These are phyloP conservation scores for Nerophis lumbriciformis DNA, from an alignment of 2,113 vertebrate genomes.

Conservation along the genomic window DNA sequence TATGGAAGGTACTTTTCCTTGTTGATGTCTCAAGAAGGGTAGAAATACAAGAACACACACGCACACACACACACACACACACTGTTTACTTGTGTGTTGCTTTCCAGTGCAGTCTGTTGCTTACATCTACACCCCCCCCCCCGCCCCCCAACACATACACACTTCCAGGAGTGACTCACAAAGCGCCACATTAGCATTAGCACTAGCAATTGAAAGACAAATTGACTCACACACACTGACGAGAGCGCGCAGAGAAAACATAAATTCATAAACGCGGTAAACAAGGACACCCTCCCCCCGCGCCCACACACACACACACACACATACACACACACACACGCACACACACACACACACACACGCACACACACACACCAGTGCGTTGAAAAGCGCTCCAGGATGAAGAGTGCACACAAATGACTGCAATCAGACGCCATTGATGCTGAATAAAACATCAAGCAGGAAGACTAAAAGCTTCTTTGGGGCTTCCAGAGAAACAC, in stretches of 20 bases:
- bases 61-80: too few relatives aligned
- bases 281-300: not conserved
- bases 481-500: slow-evolving; percentile 27
- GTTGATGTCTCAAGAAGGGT: too few relatives aligned
- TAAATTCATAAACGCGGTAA: slow-evolving; percentile 16
- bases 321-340: not conserved
- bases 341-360: not conserved
- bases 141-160: not conserved
- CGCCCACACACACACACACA: not conserved
- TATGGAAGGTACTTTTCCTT: too few relatives aligned
- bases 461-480: slow-evolving; percentile 45
- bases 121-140: too few relatives aligned
- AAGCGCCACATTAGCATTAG: not conserved
- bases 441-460: slow-evolving; percentile 30
- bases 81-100: too few relatives aligned
- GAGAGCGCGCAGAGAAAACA: slow-evolving; percentile 6
- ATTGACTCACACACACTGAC: slow-evolving; percentile 10
- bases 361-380: too few relatives aligned
- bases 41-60: too few relatives aligned
- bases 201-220: slow-evolving; percentile 13
- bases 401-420: slow-evolving; percentile 47
- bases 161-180: not conserved
- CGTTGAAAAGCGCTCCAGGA: slow-evolving; percentile 15
- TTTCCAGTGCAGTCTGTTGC: too few relatives aligned
- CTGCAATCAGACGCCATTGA: slow-evolving; percentile 56